Percentiles rank a stretch among this genome's conserved stretches.
Evolutionary conservation across 2,113 vertebrate species (phyloP).

Genomic region (Cololabis saira): DNA sequence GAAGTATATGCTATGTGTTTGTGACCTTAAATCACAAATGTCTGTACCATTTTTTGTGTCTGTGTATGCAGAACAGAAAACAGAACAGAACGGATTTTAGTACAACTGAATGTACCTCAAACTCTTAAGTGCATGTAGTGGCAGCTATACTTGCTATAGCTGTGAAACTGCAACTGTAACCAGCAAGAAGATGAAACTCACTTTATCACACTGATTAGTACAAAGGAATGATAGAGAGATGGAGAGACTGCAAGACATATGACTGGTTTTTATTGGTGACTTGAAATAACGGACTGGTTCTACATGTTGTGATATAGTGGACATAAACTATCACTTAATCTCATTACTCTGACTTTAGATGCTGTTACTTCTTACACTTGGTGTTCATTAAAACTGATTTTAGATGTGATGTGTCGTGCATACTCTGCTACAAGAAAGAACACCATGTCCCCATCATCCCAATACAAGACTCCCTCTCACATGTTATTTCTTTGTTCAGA

Average conservation of each 20-base stretch:
- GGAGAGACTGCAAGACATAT: no score
- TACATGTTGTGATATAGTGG: background rate
- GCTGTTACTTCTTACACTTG: background rate
- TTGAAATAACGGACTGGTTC: no score
- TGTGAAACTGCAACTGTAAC: background rate
- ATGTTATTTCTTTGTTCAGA: constrained; percentile 26
- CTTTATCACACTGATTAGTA: no score
- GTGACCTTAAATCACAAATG: background rate
- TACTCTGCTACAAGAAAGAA: constrained; percentile 4
- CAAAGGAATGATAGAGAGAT: no score
- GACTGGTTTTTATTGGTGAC: no score
- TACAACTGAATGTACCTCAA: no score
- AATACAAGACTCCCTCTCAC: constrained; percentile 23
- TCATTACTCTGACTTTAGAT: background rate
- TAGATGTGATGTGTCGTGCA: background rate
- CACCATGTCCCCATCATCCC: constrained; percentile 1
- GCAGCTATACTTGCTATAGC: background rate
- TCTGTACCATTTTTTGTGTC: no score
- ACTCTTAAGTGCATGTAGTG: no score
- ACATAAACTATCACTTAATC: background rate
- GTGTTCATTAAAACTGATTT: background rate
- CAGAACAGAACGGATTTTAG: no score
- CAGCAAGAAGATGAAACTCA: background rate
- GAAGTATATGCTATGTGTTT: background rate
- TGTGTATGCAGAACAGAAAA: no score